Conservation (phyloP, 2,797 vertebrate species). For the Acrossocheilus fasciatus region DNA sequence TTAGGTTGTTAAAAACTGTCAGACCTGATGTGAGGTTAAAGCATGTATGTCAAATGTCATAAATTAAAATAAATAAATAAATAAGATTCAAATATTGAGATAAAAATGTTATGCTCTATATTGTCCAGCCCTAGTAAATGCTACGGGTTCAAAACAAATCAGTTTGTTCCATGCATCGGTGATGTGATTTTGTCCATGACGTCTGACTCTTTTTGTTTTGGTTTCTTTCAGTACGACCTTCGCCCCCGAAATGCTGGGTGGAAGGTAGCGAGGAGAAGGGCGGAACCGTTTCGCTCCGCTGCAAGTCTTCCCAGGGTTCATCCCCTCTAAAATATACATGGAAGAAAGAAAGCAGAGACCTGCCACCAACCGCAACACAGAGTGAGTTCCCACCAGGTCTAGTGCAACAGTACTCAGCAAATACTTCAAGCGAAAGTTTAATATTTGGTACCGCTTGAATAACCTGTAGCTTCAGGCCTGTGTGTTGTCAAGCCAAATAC, state of each 20-base stretch:
- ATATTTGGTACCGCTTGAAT: constrained; percentile 1
- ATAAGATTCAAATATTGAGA: neutral
- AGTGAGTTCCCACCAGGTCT: constrained; percentile 44
- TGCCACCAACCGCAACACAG: constrained; percentile 70
- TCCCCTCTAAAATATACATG: constrained; percentile 76
- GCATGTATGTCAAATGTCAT: neutral
- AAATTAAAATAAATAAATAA: neutral
- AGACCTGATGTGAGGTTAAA: neutral
- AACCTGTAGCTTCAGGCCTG: constrained; percentile 1
- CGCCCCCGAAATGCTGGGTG: constrained; percentile 80
- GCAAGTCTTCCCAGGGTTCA: constrained; percentile 72
- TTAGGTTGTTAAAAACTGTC: neutral
- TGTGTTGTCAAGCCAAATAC: neutral
- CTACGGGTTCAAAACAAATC: neutral
- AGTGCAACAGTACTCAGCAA: neutral
- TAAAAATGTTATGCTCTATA: neutral
- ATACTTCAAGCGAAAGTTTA: neutral
- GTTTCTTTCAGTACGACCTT: constrained; percentile 71
- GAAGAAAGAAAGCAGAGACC: constrained; percentile 68
- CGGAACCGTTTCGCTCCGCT: constrained; percentile 70
- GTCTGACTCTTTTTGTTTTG: neutral
- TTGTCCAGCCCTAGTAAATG: neutral
- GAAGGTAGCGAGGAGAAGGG: constrained; percentile 77
- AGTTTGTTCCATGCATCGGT: neutral
- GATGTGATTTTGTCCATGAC: neutral